Conservation (phyloP, 2,113 vertebrate genomes). For the Merops nubicus region DNA sequence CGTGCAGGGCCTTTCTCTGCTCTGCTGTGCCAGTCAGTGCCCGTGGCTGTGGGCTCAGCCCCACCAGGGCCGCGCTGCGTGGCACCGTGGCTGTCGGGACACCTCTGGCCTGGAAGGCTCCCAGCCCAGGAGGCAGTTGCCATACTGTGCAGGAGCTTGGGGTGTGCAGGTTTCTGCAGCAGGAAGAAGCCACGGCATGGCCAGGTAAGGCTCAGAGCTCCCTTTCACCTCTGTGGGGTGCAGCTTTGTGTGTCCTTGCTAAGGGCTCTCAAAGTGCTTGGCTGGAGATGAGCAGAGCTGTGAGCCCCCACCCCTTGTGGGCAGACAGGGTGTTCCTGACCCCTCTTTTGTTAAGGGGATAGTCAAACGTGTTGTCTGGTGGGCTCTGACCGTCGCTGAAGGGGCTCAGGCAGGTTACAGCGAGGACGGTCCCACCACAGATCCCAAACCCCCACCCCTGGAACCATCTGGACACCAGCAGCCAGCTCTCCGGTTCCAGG, state of each 20-base stretch:
- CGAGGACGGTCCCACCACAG: not conserved
- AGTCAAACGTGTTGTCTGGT: not conserved
- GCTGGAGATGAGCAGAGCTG: not conserved
- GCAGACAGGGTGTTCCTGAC: not conserved
- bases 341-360: not conserved
- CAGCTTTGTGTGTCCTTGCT: not conserved
- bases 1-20: not conserved
- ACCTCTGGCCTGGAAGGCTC: not conserved
- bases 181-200: not conserved
- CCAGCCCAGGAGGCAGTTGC: not conserved
- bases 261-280: not conserved
- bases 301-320: not conserved
- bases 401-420: not conserved
- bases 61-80: not conserved
- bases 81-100: not conserved
- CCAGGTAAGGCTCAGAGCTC: not conserved
- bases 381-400: not conserved
- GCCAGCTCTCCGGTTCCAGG: not conserved
- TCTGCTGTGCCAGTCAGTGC: not conserved
- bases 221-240: accelerated
- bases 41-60: not conserved
- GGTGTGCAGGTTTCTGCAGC: not conserved
- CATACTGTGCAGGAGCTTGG: not conserved
- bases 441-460: not conserved
- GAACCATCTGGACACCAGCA: no score